Base-by-base conservation (phyloP, 2,888 invertebrate species). In the Andrena bucephala region DNA sequence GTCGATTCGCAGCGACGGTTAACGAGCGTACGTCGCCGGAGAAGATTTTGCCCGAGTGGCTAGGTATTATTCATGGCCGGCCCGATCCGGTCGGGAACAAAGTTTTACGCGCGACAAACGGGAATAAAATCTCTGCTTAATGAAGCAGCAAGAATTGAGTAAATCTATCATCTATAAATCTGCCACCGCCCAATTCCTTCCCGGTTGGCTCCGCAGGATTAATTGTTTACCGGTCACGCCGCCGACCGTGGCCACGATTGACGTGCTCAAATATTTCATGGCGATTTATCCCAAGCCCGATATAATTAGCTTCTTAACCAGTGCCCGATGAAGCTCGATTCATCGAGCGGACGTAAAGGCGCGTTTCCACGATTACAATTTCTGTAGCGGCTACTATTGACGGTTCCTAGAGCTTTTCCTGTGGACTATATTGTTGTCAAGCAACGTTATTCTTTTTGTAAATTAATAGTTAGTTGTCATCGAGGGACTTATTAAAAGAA, bases 1-100 rank as follows among this genome's bases (percentile, higher is more conserved):
- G 10, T 8, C 57, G 63, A 76, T 76, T 73, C 67, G 71, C 54
- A 52, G 68, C 50, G 52, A 72, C 79, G 75, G 20, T 79, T 69
- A 72, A 63, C 63, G 67, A 52, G 31, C 48, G 57, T 50, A 57
- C 69, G 68, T 42, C n/a, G 42, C 10, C n/a, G 13, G 70, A 31
- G 50, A 54, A 71, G 70, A 82, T 80, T 75, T 80, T 57, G 42
- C 36, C 20, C 36, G 63, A 60, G 8, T 50, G 24, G 52, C 66
- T 7, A 33, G 59, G 68, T 75, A 83, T 83, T 77, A 82, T 83
- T 83, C 74, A 77, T 77, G 52, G 74, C 52, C 24, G 67, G 70
- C 20, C 70, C 81, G 66, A 67, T 77, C 54, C 42, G 16, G 42
- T 8, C 48, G 54, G 24, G 68, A 70, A 71, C 73, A 33, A 74